A percentile compares a stretch with the other conserved stretches of the same genome.
Evolutionary conservation across 64 coral and sea anemone species (phyloP).

Genomic region (Stichodactyla mertensii): DNA sequence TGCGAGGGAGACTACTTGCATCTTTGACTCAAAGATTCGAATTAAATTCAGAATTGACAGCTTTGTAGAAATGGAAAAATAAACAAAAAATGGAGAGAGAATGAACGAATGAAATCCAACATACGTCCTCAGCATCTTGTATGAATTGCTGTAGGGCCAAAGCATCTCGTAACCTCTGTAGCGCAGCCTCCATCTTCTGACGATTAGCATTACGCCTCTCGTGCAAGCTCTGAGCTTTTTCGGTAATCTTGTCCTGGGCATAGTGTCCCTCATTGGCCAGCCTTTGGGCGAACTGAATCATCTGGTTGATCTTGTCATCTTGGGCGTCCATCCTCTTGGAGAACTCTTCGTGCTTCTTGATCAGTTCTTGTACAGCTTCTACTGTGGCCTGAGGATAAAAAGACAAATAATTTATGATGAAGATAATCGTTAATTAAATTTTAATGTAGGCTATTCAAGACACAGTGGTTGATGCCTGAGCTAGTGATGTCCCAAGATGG

Average conservation of each 20-base stretch:
- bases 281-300: constrained; percentile 89
- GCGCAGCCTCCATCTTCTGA: constrained; percentile 75
- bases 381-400: constrained; percentile 68
- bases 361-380: constrained; percentile 84
- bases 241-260: constrained; percentile 90
- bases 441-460: too few relatives aligned
- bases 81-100: background rate
- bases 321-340: constrained; percentile 85
- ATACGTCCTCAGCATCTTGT: constrained; percentile 95
- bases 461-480: too few relatives aligned
- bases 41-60: too few relatives aligned
- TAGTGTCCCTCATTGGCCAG: constrained; percentile 89
- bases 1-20: too few relatives aligned
- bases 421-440: too few relatives aligned
- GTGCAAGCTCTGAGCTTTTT: constrained; percentile 91
- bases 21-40: too few relatives aligned
- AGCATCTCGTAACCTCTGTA: constrained; percentile 75
- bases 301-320: constrained; percentile 93
- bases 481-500: too few relatives aligned
- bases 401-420: background rate
- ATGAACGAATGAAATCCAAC: background rate
- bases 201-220: constrained; percentile 93
- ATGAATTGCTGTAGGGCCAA: constrained; percentile 86
- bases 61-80: background rate
- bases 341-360: constrained; percentile 97